These are phyloP conservation scores for Nycteola revayana DNA, from an alignment of 2,888 invertebrate genomes.

Conservation along the genomic window DNA sequence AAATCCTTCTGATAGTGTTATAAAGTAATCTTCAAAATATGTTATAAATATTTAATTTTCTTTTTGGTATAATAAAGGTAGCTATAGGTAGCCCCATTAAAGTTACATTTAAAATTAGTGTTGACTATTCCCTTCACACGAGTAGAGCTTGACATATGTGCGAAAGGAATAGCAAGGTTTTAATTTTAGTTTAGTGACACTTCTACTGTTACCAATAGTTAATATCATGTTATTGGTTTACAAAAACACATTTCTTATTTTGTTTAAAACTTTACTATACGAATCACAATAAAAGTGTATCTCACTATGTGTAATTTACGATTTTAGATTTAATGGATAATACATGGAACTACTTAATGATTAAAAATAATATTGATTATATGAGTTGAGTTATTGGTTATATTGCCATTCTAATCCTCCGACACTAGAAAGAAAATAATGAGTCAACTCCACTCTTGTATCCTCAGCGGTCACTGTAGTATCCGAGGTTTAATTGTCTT, in stretches of 20 bases:
- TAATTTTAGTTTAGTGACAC: constrained; percentile 11
- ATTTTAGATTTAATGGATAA: constrained; percentile 10
- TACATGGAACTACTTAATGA: constrained; percentile 7
- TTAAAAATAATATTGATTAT: constrained; percentile 7
- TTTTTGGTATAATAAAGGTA: constrained; percentile 2
- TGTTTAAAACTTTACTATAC: constrained; percentile 14
- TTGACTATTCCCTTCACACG: constrained; percentile 9
- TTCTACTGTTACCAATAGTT: constrained; percentile 4
- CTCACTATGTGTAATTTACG: constrained; percentile 4
- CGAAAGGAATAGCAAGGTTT: constrained; percentile 7
- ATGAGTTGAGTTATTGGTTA: constrained; percentile 16
- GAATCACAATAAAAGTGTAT: constrained; percentile 11
- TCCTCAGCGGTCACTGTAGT: constrained; percentile 10
- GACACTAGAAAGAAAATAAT: constrained; percentile 20
- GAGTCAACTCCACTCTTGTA: constrained; percentile 16
- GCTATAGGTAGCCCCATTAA: constrained; percentile 7
- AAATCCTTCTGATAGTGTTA: constrained; percentile 12
- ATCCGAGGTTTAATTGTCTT: constrained; percentile 15
- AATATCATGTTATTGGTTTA: constrained; percentile 3
- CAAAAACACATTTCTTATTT: constrained; percentile 9
- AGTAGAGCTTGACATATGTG: constrained; percentile 9
- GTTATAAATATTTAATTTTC: constrained; percentile 6
- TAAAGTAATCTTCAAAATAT: constrained; percentile 7
- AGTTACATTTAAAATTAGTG: constrained; percentile 9
- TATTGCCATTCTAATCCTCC: constrained; percentile 18